Evolutionary conservation across 1,140 invertebrate species (phyloP), one percentile per base, ranked within the genome.

Genomic region (Trissolcus basalis): DNA sequence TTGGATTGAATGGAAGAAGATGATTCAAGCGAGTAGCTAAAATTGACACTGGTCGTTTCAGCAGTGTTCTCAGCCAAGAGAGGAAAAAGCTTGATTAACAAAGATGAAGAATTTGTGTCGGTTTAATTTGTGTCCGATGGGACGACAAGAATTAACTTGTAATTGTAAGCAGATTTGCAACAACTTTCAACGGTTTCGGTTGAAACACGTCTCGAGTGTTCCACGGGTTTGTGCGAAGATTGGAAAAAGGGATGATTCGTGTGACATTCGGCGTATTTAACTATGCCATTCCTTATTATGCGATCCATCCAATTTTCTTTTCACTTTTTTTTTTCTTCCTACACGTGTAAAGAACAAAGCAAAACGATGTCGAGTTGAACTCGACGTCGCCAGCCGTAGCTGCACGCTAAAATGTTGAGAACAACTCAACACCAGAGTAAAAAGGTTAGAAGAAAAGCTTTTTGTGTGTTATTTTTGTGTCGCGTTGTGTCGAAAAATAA

Each of bases 301-400:
- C 49, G 63, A 76, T 76, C 59, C 65, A 76, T 76, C 72, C 72
- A 76, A 76, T 76, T 76, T 76, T 70, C 72, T 76, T 76, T 53
- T 54, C 53, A 63, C 72, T 73, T 73, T 73, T 61, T 69, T 60
- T 76, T 69, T 70, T 54, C 19, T n/a, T 3, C 19, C 2, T 27
- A 27, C 19, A 27, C 19, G 19, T 27, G 60, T 48, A 70, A 65
- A 76, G 61, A 70, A 76, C 73, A 76, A 70, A 76, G 67, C 73
- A 61, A 76, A 76, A 76, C 59, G 73, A 60, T 76, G 73, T 76
- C 73, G 73, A 76, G 73, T 70, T 76, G 73, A 64, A 76, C 72
- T 76, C 72, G 72, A 76, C 73, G 65, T 60, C 32, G 65, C 2
- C 16, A 49, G 73, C 67, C 73, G 56, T 60, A 70, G 65, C 67